A percentile compares a stretch with the other conserved stretches of the same genome.
phyloP scores from a whole-genome alignment of 1,140 invertebrate species.

The Trichonephila clavipes region DNA sequence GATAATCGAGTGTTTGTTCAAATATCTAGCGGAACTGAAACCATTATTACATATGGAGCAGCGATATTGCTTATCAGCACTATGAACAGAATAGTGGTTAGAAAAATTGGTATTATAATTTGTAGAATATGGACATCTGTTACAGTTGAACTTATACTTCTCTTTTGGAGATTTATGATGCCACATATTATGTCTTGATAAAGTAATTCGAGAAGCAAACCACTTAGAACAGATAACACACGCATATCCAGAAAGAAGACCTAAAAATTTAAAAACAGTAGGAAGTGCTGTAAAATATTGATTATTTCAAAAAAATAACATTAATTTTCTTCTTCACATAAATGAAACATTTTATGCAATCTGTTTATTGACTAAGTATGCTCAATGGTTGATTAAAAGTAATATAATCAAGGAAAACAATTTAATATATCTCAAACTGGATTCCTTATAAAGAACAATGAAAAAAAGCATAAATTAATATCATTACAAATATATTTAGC shows the following conservation, averaged over 20 bases:
- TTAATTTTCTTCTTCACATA: too few relatives aligned
- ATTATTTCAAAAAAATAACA: not conserved
- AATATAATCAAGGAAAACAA: too few relatives aligned
- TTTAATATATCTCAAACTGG: too few relatives aligned
- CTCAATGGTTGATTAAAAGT: too few relatives aligned
- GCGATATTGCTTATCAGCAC: conserved; percentile 80
- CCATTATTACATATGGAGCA: conserved; percentile 41
- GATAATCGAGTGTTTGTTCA: conserved; percentile 20
- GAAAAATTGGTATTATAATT: conserved; percentile 77
- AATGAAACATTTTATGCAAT: too few relatives aligned
- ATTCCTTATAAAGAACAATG: too few relatives aligned
- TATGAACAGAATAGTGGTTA: conserved; percentile 80
- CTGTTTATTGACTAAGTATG: too few relatives aligned
- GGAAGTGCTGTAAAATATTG: not conserved
- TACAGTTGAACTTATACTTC: conserved; percentile 33
- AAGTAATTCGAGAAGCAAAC: conserved; percentile 10
- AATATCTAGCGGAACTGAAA: not conserved
- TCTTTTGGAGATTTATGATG: conserved; percentile 33
- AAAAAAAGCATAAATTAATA: too few relatives aligned
- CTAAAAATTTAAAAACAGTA: not conserved
- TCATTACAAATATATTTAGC: too few relatives aligned
- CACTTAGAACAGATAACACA: conserved; percentile 21
- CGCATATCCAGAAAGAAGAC: not conserved
- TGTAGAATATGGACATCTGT: conserved; percentile 40
- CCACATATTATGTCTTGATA: conserved; percentile 39